phyloP scores from a whole-genome alignment of 2,797 vertebrate species.

The Sebastes nivosus region DNA sequence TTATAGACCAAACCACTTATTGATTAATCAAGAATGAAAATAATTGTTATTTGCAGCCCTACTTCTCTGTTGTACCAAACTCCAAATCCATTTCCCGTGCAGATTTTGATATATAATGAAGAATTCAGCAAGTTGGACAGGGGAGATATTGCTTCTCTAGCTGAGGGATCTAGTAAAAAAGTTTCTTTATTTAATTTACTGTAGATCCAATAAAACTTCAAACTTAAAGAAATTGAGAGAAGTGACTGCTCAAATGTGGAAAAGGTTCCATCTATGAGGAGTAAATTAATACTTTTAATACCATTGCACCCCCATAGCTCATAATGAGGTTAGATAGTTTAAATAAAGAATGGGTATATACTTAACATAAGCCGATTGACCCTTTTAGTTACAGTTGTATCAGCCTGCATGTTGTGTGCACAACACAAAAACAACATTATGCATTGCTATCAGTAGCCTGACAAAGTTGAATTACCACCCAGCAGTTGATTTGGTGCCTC shows the following conservation, averaged over 20 bases:
- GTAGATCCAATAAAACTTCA: background rate
- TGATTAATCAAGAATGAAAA: no score
- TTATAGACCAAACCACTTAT: fast-evolving
- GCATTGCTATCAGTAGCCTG: conserved; percentile 66
- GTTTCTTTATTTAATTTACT: background rate
- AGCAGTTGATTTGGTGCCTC: conserved; percentile 71
- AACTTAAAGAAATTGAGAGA: background rate
- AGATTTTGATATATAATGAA: background rate
- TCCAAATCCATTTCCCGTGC: background rate
- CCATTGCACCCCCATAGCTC: background rate
- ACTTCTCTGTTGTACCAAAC: background rate
- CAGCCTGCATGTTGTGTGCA: conserved; percentile 23
- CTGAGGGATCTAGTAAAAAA: background rate
- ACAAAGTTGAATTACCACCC: conserved; percentile 73
- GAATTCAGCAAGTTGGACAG: background rate
- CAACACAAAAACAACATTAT: conserved; percentile 65
- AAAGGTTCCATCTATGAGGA: background rate
- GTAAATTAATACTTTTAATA: background rate
- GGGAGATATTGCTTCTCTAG: background rate
- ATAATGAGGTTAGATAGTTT: background rate
- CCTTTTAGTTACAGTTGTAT: conserved; percentile 39
- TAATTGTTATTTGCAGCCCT: no score
- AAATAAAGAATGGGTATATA: background rate
- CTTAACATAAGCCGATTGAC: background rate
- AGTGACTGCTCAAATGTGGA: background rate